A percentile compares a stretch with the other conserved stretches of the same genome.
phyloP scores from a whole-genome alignment of 2,113 vertebrate species.

The Tachuris rubrigastra region DNA sequence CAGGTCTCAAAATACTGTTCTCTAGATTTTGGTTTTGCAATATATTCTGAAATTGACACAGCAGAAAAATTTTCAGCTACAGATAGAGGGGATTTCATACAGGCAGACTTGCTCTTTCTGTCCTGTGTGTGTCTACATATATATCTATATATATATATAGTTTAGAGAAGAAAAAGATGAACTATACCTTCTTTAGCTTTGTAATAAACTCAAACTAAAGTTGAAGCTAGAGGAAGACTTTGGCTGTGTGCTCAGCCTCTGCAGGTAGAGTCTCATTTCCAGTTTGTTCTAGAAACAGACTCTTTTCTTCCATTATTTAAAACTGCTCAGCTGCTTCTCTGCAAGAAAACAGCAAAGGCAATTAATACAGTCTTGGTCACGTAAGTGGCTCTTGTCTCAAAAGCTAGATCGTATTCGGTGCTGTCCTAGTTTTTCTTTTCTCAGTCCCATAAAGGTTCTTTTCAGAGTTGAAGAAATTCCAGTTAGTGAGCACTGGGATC shows the following conservation, averaged over 20 bases:
- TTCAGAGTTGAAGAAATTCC: conserved; percentile 20
- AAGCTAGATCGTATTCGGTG: conserved; percentile 5
- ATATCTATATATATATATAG: conserved; percentile 2
- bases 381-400: conserved; percentile 36
- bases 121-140: neutral
- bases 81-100: neutral
- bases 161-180: conserved; percentile 17
- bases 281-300: conserved; percentile 37
- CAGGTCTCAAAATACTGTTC: conserved; percentile 26
- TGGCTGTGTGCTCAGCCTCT: conserved; percentile 32
- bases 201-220: conserved; percentile 57
- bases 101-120: neutral
- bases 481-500: neutral
- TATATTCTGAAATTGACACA: conserved; percentile 23
- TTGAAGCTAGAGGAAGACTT: conserved; percentile 57
- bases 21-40: conserved; percentile 25
- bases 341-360: conserved; percentile 54
- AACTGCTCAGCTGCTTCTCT: conserved; percentile 31
- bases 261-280: conserved; percentile 67
- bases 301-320: conserved; percentile 62
- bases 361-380: neutral
- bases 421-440: conserved; percentile 21
- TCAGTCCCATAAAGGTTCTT: conserved; percentile 5
- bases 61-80: conserved; percentile 14
- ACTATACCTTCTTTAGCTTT: conserved; percentile 55